Conservation (phyloP, 1,140 invertebrate genomes). For the Drosophila triauraria region DNA sequence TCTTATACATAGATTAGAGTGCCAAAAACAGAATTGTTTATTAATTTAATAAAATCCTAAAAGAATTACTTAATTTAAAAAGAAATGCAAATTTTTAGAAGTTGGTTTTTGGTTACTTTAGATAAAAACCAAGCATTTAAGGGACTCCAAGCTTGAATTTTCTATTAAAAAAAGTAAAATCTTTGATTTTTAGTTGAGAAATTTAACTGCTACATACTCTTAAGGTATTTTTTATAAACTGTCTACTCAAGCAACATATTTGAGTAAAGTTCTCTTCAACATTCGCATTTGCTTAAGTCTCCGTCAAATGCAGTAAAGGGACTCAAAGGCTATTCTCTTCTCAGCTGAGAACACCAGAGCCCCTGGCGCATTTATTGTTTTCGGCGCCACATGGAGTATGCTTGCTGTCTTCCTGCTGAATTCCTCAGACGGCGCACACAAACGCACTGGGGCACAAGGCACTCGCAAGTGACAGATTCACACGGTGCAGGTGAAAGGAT, state of each 20-base stretch:
- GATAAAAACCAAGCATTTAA: too few relatives aligned
- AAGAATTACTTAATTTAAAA: too few relatives aligned
- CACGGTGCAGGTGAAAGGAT: constrained; percentile 38
- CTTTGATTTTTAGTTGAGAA: too few relatives aligned
- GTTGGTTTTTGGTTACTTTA: too few relatives aligned
- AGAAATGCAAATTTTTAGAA: too few relatives aligned
- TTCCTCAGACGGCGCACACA: background rate
- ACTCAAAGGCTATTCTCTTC: background rate
- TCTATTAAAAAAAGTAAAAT: too few relatives aligned
- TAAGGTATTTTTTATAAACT: background rate
- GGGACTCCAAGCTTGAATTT: too few relatives aligned
- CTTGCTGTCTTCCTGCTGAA: background rate
- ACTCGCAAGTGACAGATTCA: constrained; percentile 31
- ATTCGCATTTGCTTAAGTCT: background rate
- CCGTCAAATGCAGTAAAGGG: background rate
- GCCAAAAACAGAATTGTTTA: too few relatives aligned
- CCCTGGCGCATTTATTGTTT: constrained; percentile 21
- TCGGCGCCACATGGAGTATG: constrained; percentile 19
- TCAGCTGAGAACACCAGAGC: constrained; percentile 1
- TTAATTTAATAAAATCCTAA: too few relatives aligned
- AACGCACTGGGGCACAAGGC: background rate
- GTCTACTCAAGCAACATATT: background rate
- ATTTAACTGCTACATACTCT: too few relatives aligned
- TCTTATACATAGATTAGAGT: too few relatives aligned
- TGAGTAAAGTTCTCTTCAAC: background rate